phyloP scores from a whole-genome alignment of 2,113 vertebrate genomes.

The Heloderma charlesbogerti region DNA sequence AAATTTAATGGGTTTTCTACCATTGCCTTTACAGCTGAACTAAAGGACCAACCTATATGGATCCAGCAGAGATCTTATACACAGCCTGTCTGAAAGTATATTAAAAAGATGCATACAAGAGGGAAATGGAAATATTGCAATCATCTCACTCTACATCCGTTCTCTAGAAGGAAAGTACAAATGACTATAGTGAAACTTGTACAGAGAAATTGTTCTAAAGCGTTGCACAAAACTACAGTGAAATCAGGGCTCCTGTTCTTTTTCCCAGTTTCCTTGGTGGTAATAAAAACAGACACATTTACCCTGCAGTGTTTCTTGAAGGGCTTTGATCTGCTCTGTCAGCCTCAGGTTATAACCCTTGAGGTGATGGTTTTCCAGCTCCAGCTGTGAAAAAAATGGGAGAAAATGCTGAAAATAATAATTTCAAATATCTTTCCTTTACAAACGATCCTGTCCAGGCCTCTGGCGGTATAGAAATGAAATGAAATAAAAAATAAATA shows the following conservation, averaged over 20 bases:
- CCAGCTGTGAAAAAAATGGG: constrained; percentile 82
- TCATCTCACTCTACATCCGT: neutral
- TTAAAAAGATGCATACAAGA: neutral
- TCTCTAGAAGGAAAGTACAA: neutral
- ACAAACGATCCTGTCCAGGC: neutral
- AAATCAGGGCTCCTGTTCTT: constrained; percentile 13
- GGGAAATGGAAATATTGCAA: neutral
- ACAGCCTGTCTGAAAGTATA: neutral
- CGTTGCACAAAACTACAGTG: constrained; percentile 18
- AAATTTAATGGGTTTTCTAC: constrained; percentile 7
- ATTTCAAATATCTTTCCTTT: neutral
- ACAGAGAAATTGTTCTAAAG: constrained; percentile 15
- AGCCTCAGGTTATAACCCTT: constrained; percentile 87
- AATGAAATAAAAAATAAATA: no score
- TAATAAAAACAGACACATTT: constrained; percentile 52
- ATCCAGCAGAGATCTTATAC: constrained; percentile 4
- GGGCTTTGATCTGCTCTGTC: constrained; percentile 83
- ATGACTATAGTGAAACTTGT: neutral
- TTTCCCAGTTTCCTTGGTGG: neutral
- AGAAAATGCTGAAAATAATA: constrained; percentile 39
- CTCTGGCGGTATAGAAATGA: no score
- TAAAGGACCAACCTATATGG: neutral
- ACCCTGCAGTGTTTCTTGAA: constrained; percentile 90
- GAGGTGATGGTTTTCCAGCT: constrained; percentile 91
- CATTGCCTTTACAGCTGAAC: neutral